These are phyloP conservation scores for Clarias magur DNA, from an alignment of 2,113 vertebrate genomes.

Conservation along the genomic window DNA sequence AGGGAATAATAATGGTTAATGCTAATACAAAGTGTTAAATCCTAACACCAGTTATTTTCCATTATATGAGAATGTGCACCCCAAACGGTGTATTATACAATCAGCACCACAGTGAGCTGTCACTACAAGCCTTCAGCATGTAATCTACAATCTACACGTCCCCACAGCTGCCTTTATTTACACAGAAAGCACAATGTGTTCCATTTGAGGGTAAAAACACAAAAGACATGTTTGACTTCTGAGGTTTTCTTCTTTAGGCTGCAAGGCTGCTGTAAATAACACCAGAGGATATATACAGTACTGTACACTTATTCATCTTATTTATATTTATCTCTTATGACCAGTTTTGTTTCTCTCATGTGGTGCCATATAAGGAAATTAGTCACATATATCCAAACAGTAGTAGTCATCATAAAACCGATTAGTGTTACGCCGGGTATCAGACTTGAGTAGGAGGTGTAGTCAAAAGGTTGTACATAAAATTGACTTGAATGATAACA, in stretches of 20 bases:
- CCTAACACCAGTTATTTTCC: neutral
- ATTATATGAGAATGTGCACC: neutral
- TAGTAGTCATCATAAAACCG: neutral
- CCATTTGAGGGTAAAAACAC: neutral
- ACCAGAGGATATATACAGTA: neutral
- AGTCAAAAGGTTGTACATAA: neutral
- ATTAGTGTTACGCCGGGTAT: neutral
- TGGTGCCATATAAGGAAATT: neutral
- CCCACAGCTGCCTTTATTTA: neutral
- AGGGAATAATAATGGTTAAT: neutral
- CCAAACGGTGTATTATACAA: neutral
- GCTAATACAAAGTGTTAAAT: neutral
- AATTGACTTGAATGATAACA: neutral
- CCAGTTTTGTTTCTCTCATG: neutral
- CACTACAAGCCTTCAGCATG: neutral
- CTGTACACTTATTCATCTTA: neutral
- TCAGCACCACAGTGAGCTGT: neutral
- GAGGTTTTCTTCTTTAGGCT: neutral
- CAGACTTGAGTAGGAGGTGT: neutral
- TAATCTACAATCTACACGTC: neutral
- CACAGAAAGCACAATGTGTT: neutral
- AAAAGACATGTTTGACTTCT: neutral
- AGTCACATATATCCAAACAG: neutral
- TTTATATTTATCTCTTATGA: neutral
- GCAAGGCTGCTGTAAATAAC: neutral